Base-by-base conservation (phyloP, 2,797 vertebrate genomes). In the Phyllotis vaccarum region DNA sequence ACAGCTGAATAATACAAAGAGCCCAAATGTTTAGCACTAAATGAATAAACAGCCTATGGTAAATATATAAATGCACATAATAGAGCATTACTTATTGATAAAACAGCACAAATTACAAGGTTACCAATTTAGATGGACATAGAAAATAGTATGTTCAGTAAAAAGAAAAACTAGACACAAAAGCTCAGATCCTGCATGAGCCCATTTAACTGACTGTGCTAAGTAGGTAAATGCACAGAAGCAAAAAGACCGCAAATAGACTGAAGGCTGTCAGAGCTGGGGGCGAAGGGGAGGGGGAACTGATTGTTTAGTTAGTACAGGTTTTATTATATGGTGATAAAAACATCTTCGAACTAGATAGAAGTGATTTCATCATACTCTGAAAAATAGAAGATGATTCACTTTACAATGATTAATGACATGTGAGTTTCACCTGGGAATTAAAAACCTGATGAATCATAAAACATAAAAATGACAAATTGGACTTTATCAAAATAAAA, bases 341-440 rank as follows among this genome's bases (percentile, higher is more conserved):
- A 86, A 76, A 83, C 56, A 52, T 87, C 52, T 74, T 37, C 40
- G n/a, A 87, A 87, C 43, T 87, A 74, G 68, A 58, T 40, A 74
- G 34, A 54, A 29, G 66, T 74, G 68, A 87, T 34, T 58, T n/a
- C 49, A 56, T 11, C 52, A 74, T 40, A 22, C 37, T 56, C n/a
- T 86, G 86, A 87, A 87, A 43, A 87, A 56, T 87, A 37, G 49
- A 40, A 58, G n/a, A 43, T 87, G 68, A 72, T 40, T 74, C 68
- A 87, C 86, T 74, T 87, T 74, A 74, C n/a, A 87, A 74, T 74
- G 86, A 74, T 87, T 74, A 74, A 87, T 74, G 86, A 87, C 49
- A 87, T 21, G 16, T 72, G 17, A 87, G 68, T 87, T 87, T 58
- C 11, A 87, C 68, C 16, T 87, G 9, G 17, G 86, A 87, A 87